Base-by-base conservation (phyloP, 2,797 vertebrate genomes). In the Pristis pectinata region DNA sequence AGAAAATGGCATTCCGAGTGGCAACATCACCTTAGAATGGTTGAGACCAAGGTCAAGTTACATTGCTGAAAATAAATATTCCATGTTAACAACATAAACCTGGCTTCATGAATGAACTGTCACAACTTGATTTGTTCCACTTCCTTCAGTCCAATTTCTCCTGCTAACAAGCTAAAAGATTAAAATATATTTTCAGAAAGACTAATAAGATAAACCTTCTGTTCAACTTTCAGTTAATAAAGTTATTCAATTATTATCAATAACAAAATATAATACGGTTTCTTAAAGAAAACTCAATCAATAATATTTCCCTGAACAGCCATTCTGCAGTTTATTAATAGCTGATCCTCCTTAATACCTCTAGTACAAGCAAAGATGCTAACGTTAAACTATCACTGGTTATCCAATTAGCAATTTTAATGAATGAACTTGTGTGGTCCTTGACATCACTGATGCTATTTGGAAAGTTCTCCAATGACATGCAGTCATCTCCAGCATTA, bases 311-410 rank as follows among this genome's bases (percentile, higher is more conserved):
- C 22, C 19, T 64, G 11, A 91, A 22, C 6, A 64, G 17, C n/a
- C 64, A 37, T 91, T 41, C 61, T 19, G n/a, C 56, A 59, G 17
- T 56, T 61, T n/a, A 61, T n/a, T 37, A 19, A 61, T 6, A 3
- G 10, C 34, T 80, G 79, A 41, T 80, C 79, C 17, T 41, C 37
- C 34, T n/a, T 53, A 91, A 67, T 8, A 11, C 53, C n/a, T 89
- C 34, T 6, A 41, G n/a, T 91, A 19, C 91, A 91, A 91, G 59
- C 87, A 91, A 91, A 91, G 19, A 61, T 91, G 59, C n/a, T 41
- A 91, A 67, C 24, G 19, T 59, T 67, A 67, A 67, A 61, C 37
- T 1, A 67, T 59, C 41, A 59, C 61, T 41, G 22, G 17, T 41
- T 41, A 67, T 67, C n/a, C 59, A 67, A 67, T 91, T 64, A 91